Percentiles rank a stretch among this genome's conserved stretches.
Conservation (phyloP, 2,797 vertebrate genomes). For the Taeniopygia guttata region DNA sequence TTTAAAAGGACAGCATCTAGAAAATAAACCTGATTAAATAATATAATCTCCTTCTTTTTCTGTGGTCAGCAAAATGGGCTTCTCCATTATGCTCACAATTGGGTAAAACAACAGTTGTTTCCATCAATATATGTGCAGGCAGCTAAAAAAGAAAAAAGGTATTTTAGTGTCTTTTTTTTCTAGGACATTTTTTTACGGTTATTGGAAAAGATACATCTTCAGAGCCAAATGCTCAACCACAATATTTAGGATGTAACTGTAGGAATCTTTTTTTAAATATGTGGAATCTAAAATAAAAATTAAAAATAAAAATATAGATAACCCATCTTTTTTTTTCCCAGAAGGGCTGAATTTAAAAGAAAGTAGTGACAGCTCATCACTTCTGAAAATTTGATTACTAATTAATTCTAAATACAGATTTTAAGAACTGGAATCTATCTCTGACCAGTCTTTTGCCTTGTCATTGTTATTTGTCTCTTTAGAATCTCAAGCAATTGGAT, state of each 20-base stretch:
- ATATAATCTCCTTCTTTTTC: not conserved
- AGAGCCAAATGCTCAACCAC: not conserved
- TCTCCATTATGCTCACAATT: not conserved
- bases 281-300: not conserved
- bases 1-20: not conserved
- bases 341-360: not conserved
- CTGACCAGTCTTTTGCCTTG: not conserved
- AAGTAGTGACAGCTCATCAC: not conserved
- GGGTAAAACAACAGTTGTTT: not conserved
- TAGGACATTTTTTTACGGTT: not conserved
- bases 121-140: not conserved
- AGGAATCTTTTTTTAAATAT: not conserved
- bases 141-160: accelerated
- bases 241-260: not conserved
- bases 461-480: not conserved
- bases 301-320: not conserved
- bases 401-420: not conserved
- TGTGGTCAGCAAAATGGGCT: not conserved
- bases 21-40: not conserved
- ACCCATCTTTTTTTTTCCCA: accelerated
- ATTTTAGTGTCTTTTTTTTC: not conserved
- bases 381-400: not conserved
- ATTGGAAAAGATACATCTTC: not conserved
- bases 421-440: not conserved
- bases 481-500: not conserved